These are phyloP conservation scores for Rhagium mordax DNA, from an alignment of 2,888 invertebrate species.

Conservation along the genomic window DNA sequence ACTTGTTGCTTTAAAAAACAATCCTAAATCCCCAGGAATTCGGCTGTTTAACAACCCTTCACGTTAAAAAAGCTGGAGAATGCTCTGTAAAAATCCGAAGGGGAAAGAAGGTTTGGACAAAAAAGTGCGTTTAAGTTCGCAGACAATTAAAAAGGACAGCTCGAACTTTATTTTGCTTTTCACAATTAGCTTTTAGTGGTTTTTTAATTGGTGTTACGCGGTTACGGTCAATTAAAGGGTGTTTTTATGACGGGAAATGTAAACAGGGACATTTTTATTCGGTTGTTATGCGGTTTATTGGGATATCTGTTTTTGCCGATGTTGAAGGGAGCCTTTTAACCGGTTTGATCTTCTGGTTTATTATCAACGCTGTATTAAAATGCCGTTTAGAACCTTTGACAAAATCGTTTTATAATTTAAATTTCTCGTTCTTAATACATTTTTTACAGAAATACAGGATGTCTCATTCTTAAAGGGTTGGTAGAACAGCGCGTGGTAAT, in stretches of 20 bases:
- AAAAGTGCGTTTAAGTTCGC: background rate
- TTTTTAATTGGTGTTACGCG: conserved; percentile 61
- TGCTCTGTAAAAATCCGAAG: conserved; percentile 35
- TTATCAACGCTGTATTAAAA: background rate
- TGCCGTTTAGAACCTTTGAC: too few species aligned
- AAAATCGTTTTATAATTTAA: too few species aligned
- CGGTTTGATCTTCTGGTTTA: background rate
- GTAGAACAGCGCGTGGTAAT: too few species aligned
- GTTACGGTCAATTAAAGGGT: conserved; percentile 57
- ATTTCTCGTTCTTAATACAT: too few species aligned
- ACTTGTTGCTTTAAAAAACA: conserved; percentile 60
- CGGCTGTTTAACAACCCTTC: conserved; percentile 40
- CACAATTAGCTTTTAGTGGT: conserved; percentile 58
- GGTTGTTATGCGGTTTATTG: conserved; percentile 40
- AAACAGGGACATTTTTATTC: conserved; percentile 42
- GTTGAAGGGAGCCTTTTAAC: background rate
- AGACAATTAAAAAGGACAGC: background rate
- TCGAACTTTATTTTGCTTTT: conserved; percentile 41
- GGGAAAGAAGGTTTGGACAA: conserved; percentile 30
- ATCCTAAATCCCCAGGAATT: conserved; percentile 39
- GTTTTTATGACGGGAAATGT: conserved; percentile 36
- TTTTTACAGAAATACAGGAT: too few species aligned
- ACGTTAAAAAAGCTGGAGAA: conserved; percentile 40
- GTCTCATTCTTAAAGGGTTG: too few species aligned
- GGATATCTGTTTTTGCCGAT: conserved; percentile 22